These are phyloP conservation scores for Protobothrops flavoviridis DNA, from an alignment of 2,113 vertebrate species.

Conservation along the genomic window DNA sequence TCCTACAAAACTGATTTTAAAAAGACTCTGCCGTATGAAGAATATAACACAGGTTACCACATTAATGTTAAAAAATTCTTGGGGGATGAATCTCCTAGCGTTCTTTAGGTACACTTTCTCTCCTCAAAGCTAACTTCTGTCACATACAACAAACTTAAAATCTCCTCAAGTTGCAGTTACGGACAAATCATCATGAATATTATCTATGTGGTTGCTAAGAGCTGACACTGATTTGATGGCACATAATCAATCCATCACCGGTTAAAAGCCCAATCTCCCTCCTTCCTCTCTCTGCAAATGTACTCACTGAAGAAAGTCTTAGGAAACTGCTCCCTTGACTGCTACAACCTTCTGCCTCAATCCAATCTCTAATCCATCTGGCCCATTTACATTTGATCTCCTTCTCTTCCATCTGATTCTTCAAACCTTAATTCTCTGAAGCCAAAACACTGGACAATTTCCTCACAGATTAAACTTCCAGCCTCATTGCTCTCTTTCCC, in stretches of 20 bases:
- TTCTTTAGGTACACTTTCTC: neutral
- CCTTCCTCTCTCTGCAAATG: neutral
- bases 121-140: neutral
- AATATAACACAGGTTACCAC: neutral
- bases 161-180: neutral
- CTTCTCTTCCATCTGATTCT: neutral
- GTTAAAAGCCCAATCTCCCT: neutral
- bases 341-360: neutral
- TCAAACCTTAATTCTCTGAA: neutral
- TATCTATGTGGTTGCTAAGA: neutral
- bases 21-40: neutral
- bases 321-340: neutral
- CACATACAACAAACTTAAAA: neutral
- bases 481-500: neutral
- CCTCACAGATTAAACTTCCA: neutral
- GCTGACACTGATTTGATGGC: neutral
- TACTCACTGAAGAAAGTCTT: neutral
- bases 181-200: neutral
- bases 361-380: neutral
- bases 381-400: neutral
- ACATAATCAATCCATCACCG: neutral
- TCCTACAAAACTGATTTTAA: neutral
- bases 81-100: neutral
- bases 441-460: neutral
- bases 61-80: neutral